Conservation (phyloP, 2,113 vertebrate species). For the Leiothrix lutea region DNA sequence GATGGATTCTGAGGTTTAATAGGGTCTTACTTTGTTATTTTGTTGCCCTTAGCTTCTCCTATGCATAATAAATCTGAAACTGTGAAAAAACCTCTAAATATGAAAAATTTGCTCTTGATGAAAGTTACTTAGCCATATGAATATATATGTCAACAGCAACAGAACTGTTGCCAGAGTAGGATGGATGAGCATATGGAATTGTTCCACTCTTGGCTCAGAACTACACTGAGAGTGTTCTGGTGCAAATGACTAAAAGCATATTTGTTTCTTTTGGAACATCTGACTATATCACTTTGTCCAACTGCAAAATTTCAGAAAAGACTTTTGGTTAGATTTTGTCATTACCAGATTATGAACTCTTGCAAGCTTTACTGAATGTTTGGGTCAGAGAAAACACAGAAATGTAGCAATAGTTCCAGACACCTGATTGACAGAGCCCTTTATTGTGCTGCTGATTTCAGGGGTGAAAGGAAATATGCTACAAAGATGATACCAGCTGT, state of each 20-base stretch:
- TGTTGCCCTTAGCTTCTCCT: background rate
- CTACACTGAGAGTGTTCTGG: background rate
- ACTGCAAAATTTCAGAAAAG: background rate
- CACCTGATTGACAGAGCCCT: background rate
- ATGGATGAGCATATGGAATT: background rate
- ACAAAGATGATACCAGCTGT: rapidly evolving
- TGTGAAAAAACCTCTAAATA: background rate
- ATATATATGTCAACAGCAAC: background rate
- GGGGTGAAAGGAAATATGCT: background rate
- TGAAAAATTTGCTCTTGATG: background rate
- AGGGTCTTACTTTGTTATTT: background rate
- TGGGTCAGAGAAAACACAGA: background rate
- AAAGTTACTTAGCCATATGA: background rate
- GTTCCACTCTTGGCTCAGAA: background rate
- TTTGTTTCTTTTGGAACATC: background rate
- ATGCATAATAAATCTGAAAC: background rate
- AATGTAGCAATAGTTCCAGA: background rate
- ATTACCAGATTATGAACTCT: background rate
- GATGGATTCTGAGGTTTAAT: background rate
- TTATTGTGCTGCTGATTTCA: background rate
- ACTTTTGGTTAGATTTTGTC: background rate
- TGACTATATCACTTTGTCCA: background rate
- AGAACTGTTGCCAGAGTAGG: background rate
- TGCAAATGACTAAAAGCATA: background rate
- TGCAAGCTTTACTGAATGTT: background rate